Evolutionary conservation across 2,888 invertebrate genomes (phyloP), one percentile per base, ranked within the genome.

Genomic region (Chorisops tibialis): DNA sequence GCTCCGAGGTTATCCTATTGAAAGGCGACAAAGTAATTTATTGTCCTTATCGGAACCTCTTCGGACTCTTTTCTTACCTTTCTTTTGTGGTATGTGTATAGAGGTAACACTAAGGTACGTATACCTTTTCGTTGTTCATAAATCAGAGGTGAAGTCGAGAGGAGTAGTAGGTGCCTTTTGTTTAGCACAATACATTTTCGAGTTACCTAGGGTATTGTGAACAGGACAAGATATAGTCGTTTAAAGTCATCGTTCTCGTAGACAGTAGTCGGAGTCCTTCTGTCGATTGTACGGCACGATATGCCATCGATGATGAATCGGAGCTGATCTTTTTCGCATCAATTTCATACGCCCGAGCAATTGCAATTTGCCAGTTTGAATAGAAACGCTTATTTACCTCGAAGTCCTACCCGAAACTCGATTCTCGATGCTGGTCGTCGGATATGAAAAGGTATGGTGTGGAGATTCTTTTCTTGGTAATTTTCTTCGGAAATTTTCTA

Each of bases 21-120:
- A 56, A 38, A 48, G 48, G 59, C 47, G 59, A 48, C 59, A 59
- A 45, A 47, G 59, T 59, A 59, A 59, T 59, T 59, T 59, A 59
- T 59, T 39, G 59, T 59, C 59, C 59, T 59, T 59, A 59, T 59
- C 59, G 59, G 48, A 37, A 12, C 21, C 21, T 41, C 24, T 5
- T 11, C 14, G 11, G 16, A 19, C 37, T 35, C 37, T 14, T 14
- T 14, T 35, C 11, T 7, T 45, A 54, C 30, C 14, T 35, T 45
- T 24, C 35, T 45, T n/a, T 5, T 30, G 24, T 24, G 30, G 5
- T n/a, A n/a, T n/a, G n/a, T n/a, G n/a, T n/a, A n/a, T n/a, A n/a
- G n/a, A n/a, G n/a, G n/a, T n/a, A n/a, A 54, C 14, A 41, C n/a
- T 11, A 39, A 54, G 41, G 24, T n/a, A 43, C 11, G 16, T 16